Percentiles rank a stretch among this genome's conserved stretches.
Evolutionary conservation across 2,888 invertebrate genomes (phyloP).

Genomic region (Brachyptera risi): DNA sequence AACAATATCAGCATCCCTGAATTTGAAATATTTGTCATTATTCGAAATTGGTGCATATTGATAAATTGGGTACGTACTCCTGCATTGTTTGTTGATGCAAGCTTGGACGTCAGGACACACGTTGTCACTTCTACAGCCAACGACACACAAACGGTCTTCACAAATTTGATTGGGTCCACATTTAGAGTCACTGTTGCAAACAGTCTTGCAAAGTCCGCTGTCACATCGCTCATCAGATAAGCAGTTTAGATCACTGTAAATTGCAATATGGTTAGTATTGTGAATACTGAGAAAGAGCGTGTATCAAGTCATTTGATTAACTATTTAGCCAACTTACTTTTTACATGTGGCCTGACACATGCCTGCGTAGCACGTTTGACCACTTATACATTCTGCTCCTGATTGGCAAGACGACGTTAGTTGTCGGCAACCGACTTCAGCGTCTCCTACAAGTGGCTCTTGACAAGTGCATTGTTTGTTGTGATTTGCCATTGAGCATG

Average conservation of each 20-base stretch:
- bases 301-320: too few relatives aligned
- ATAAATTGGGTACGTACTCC: slow-evolving; percentile 52
- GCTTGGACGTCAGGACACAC: slow-evolving; percentile 71
- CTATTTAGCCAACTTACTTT: slow-evolving; percentile 52
- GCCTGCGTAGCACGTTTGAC: slow-evolving; percentile 72
- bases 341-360: slow-evolving; percentile 74
- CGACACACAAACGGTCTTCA: slow-evolving; percentile 77
- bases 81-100: slow-evolving; percentile 78
- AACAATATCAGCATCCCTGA: too few relatives aligned
- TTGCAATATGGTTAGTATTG: too few relatives aligned
- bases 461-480: slow-evolving; percentile 72
- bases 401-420: slow-evolving; percentile 59
- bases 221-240: slow-evolving; percentile 82
- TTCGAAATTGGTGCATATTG: background rate
- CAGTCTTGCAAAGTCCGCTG: slow-evolving; percentile 72
- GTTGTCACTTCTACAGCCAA: slow-evolving; percentile 81
- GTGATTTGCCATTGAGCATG: slow-evolving; percentile 67
- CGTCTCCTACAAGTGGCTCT: slow-evolving; percentile 66
- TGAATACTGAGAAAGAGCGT: too few relatives aligned
- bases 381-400: slow-evolving; percentile 64
- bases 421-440: slow-evolving; percentile 67
- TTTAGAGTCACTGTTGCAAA: slow-evolving; percentile 81
- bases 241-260: slow-evolving; percentile 71
- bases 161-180: slow-evolving; percentile 81
- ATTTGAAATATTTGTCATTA: too few relatives aligned